Evolutionary conservation across 2,797 vertebrate species (phyloP).

Genomic region (Acridotheres tristis): DNA sequence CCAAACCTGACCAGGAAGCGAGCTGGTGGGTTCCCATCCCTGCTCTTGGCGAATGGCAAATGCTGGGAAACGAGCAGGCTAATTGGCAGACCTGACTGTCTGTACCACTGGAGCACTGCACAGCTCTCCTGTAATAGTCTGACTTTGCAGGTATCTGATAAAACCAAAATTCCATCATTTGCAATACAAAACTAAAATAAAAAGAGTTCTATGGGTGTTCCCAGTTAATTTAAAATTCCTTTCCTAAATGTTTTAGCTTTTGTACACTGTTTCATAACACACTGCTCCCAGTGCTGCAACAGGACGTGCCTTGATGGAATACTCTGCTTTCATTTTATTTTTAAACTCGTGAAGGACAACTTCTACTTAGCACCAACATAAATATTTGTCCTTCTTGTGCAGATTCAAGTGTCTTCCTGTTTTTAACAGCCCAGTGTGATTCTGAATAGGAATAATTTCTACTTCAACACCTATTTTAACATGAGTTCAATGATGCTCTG

Average conservation of each 20-base stretch:
- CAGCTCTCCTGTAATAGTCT: fast-evolving
- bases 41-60: not conserved
- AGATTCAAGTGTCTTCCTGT: conserved; percentile 23
- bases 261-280: not conserved
- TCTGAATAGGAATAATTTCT: not conserved
- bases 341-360: conserved; percentile 28
- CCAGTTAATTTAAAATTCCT: not conserved
- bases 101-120: not conserved
- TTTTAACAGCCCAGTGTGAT: not conserved
- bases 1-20: not conserved
- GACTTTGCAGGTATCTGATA: not conserved
- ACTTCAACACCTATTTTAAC: conserved; percentile 1
- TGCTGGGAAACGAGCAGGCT: not conserved
- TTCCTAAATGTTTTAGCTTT: not conserved
- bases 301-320: not conserved
- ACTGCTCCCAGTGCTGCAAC: not conserved
- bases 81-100: not conserved
- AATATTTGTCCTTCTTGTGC: conserved; percentile 5
- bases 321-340: conserved; percentile 39
- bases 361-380: conserved; percentile 31
- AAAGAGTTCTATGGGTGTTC: not conserved
- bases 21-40: not conserved
- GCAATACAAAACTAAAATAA: not conserved
- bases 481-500: not conserved
- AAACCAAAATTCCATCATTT: not conserved